Evolutionary conservation across 2,888 invertebrate genomes (phyloP), one percentile per base, ranked within the genome.

Genomic region (Diplolepis rosae): DNA sequence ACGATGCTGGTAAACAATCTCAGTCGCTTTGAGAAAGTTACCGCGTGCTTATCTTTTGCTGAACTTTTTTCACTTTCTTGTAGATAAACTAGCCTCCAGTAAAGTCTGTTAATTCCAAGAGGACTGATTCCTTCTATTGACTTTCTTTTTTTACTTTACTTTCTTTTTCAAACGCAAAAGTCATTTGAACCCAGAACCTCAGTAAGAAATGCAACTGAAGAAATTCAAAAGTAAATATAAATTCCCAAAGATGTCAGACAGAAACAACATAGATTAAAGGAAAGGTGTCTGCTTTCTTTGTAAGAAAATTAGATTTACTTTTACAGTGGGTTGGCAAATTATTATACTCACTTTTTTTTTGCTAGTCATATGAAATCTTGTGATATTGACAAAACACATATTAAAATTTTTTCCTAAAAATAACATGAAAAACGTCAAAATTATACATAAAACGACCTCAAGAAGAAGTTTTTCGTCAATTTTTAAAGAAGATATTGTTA

Each of bases 1-100:
- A 72, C 68, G 50, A 68, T 72, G 72, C 72, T 61, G 68, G 70
- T 76, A 76, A 77, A 77, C 76, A 77, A 77, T 77, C 77, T 70
- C 69, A 27, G 42, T 51, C 68, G 72, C 74, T 72, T 76, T 69
- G 72, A 73, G 67, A 42, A 75, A 73, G 75, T 75, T 76, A 73
- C 68, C 72, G 66, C 67, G 61, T 66, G 65, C 66, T 74, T 50
- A 66, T 68, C 51, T 70, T 35, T 54, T 27, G 66, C 74, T 74
- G 56, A 71, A 76, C 75, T 77, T 79, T 71, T 74, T 77, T 66
- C 75, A 61, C 50, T 66, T 50, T 50, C 66, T 50, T 18, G 45
- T 66, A 66, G 48, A 66, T 66, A 22, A 66, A 66, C 45, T 66
- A 45, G 30, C 52, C 27, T 52, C 52, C n/a, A 52, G 27, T 27